Evolutionary conservation across 2,888 invertebrate species (phyloP), one percentile per base, ranked within the genome.

Genomic region (Lasioglossum malachurum): DNA sequence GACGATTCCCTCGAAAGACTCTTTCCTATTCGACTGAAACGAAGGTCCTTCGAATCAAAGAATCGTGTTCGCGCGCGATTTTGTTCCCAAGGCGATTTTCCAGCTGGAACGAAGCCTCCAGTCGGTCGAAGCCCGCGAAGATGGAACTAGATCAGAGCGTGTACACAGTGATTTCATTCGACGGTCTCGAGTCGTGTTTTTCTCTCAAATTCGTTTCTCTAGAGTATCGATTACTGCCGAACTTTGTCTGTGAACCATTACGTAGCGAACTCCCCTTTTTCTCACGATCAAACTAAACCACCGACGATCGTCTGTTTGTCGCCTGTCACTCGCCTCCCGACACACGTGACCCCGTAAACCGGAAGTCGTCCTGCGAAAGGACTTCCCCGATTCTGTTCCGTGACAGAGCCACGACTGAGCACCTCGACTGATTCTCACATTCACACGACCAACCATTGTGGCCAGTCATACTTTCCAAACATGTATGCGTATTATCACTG

Each of bases 241-340:
- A 64, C 64, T 64, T 64, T 64, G 64, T 64, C 49, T 94, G 94
- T 94, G 94, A 95, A 95, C 95, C 94, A 95, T 95, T 95, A 93
- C 95, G 95, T 95, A 95, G 94, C 94, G 94, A 92, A 92, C 92
- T 19, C 7, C 67, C 35, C 67, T 4, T 60, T 60, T 12, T 67
- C 44, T 85, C 91, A 91, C 91, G 88, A 91, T 80, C 86, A 23
- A 10, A 69, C 38, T 7, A n/a, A 87, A 84, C 83, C 82, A 80
- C 53, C 75, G 74, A 82, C 57, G 75, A 78, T 75, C 72, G 57
- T 86, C 76, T 84, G 71, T 87, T 82, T 89, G 88, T 89, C 91
- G 78, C 82, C 84, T 83, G 88, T 83, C 88, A 87, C 87, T 67
- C 53, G 53, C 53, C 53, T 71, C 46, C 64, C 72, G 72, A 72